Conservation (phyloP, 2,888 invertebrate species). For the Lochmaea capreae region DNA sequence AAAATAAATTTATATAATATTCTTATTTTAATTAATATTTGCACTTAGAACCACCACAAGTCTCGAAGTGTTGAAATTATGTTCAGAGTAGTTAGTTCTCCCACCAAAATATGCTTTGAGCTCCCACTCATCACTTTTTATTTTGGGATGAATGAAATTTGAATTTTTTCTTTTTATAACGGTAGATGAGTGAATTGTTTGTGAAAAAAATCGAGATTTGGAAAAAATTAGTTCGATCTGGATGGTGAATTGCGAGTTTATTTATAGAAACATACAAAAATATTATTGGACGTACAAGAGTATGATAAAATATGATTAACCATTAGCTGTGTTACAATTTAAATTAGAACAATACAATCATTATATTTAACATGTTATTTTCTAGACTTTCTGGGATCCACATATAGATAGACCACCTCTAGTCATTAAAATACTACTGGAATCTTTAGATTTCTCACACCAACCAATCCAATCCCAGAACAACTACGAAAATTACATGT, state of each 20-base stretch:
- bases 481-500: too few species aligned
- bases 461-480: too few species aligned
- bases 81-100: constrained; percentile 24
- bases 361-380: too few species aligned
- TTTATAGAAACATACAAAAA: background rate
- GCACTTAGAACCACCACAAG: constrained; percentile 26
- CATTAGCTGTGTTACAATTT: background rate
- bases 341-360: background rate
- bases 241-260: constrained; percentile 5
- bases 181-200: constrained; percentile 11
- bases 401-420: too few species aligned
- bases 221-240: constrained; percentile 1
- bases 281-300: background rate
- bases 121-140: constrained; percentile 36
- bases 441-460: too few species aligned
- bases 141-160: constrained; percentile 30
- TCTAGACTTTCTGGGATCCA: too few species aligned
- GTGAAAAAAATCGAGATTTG: constrained; percentile 1
- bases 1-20: background rate
- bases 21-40: constrained; percentile 21
- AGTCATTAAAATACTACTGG: too few species aligned
- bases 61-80: constrained; percentile 20
- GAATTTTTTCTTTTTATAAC: constrained; percentile 19
- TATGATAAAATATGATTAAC: too few species aligned
- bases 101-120: constrained; percentile 31